Percentiles rank a stretch among this genome's conserved stretches.
Evolutionary conservation across 2,113 vertebrate species (phyloP).

Genomic region (Bubalus kerabau): DNA sequence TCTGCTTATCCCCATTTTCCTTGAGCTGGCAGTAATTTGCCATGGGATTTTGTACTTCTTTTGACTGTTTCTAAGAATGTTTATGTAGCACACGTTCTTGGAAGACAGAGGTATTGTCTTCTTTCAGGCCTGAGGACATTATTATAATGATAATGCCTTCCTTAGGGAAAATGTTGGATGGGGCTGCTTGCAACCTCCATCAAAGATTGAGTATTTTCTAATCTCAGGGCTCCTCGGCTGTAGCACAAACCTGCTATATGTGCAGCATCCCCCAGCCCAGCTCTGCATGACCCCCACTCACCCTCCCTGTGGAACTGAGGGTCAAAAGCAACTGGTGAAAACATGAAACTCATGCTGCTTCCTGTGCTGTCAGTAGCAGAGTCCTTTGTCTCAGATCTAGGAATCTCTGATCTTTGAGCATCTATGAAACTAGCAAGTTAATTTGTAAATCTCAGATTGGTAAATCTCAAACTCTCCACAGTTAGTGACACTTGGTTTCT

Average conservation of each 20-base stretch:
- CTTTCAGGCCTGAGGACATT: neutral
- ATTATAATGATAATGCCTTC: neutral
- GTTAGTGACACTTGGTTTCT: neutral
- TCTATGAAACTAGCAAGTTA: neutral
- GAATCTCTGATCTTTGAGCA: neutral
- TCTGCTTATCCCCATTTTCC: neutral
- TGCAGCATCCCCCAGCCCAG: neutral
- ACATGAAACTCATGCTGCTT: neutral
- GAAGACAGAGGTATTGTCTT: neutral
- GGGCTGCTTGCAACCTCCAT: neutral
- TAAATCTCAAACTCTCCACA: neutral
- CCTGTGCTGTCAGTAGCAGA: neutral
- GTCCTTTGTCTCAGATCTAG: neutral
- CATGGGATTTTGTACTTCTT: neutral
- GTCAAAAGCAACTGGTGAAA: neutral
- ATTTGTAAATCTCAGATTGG: neutral
- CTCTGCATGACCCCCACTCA: rapidly evolving
- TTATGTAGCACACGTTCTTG: neutral
- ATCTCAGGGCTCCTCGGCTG: neutral
- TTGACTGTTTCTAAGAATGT: neutral
- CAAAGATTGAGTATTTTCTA: neutral
- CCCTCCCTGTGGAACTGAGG: neutral
- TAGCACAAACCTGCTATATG: neutral
- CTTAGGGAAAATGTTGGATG: neutral
- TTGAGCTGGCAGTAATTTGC: neutral